Conservation (phyloP, 2,113 vertebrate genomes). For the Macroglossus sobrinus region DNA sequence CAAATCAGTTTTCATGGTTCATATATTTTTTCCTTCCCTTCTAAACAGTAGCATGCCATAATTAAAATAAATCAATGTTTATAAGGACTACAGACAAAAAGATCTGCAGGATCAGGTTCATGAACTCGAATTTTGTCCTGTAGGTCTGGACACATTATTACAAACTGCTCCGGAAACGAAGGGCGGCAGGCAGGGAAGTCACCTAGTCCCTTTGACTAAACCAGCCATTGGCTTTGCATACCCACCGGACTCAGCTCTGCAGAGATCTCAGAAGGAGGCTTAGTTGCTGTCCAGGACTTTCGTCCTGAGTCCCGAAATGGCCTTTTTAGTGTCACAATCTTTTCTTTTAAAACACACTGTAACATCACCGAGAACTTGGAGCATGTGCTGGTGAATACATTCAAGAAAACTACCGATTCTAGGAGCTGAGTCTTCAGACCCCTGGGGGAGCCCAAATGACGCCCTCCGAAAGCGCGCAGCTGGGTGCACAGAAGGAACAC, state of each 20-base stretch:
- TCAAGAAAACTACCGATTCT: neutral
- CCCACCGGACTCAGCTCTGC: neutral
- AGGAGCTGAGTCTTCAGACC: neutral
- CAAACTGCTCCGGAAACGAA: neutral
- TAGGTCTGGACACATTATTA: neutral
- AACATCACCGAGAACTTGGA: neutral
- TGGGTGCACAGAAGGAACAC: neutral
- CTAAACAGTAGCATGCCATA: slow-evolving; percentile 45
- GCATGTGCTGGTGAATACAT: neutral
- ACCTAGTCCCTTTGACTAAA: neutral
- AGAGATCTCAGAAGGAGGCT: neutral
- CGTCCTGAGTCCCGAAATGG: neutral
- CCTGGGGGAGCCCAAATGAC: neutral
- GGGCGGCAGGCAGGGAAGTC: neutral
- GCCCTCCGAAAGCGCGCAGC: neutral
- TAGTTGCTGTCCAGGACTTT: neutral
- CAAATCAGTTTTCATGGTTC: slow-evolving; percentile 65
- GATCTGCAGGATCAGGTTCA: neutral
- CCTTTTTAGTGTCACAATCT: neutral
- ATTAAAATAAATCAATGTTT: neutral
- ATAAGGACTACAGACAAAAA: neutral
- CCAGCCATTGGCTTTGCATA: neutral
- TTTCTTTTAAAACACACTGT: neutral
- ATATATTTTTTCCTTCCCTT: slow-evolving; percentile 26
- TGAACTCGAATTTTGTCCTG: neutral